Percentiles rank a stretch among this genome's conserved stretches.
Conservation (phyloP, 2,888 invertebrate species). For the Urechis unicinctus region DNA sequence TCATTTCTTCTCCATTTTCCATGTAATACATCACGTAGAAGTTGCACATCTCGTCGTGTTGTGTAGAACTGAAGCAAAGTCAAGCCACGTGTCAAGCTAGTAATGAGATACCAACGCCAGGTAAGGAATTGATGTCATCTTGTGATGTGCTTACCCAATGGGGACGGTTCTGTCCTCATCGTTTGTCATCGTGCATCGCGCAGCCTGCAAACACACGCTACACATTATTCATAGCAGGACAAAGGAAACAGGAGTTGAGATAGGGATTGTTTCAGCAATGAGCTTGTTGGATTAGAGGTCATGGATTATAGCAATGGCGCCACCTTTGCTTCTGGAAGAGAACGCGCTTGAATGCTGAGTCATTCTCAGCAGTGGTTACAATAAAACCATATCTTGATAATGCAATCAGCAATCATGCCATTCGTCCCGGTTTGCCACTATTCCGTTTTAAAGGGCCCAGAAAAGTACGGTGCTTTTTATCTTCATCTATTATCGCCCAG, state of each 20-base stretch:
- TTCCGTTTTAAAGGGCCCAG: no score
- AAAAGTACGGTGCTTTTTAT: no score
- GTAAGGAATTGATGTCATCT: not conserved
- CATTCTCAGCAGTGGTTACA: no score
- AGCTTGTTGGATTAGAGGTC: not conserved
- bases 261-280: not conserved
- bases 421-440: no score
- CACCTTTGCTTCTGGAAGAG: no score
- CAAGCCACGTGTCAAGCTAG: not conserved
- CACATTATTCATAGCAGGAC: not conserved
- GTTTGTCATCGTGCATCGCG: constrained; percentile 87
- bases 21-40: constrained; percentile 49
- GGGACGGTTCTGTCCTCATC: constrained; percentile 60
- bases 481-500: no score
- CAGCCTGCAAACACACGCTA: constrained; percentile 59
- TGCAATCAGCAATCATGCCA: no score
- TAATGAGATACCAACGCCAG: no score
- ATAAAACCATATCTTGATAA: no score
- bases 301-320: no score
- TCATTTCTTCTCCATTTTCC: constrained; percentile 27
- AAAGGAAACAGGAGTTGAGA: not conserved
- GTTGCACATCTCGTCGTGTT: constrained; percentile 49
- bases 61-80: constrained; percentile 60
- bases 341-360: no score
- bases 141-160: constrained; percentile 62